Base-by-base conservation (phyloP, 30 jellyfish, hydroid and myxozoan species). In the Turritopsis rubra region DNA sequence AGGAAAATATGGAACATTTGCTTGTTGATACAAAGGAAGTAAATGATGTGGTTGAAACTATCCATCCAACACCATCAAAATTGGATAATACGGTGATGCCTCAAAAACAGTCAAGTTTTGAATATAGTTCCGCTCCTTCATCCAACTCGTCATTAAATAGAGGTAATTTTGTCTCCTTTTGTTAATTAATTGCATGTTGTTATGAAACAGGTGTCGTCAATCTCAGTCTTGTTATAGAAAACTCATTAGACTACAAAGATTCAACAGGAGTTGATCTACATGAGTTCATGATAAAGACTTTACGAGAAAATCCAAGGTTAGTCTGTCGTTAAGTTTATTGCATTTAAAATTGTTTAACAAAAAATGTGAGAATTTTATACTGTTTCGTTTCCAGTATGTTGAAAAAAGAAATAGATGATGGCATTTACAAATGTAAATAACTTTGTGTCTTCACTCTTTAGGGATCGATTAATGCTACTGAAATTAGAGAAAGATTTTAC, bases 271-370 rank as follows among this genome's bases (percentile, higher is more conserved):
- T 88, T 17, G 99, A 93, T 85, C 72, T 93, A 29, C 96, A 93
- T 29, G 99, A 88, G 28, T 93, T 93, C 71, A 88, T 93, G 75
- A 96, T 93, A 21, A 93, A 88, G 80, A 93, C 99, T 52, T 89
- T 93, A 53, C 81, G 96, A 68, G 99, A 93, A 80, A 93, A 93
- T 66, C 99, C 99, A 60, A 88, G 96, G 99, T 92, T 52, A 27
- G 77, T 68, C 30, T 41, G 13, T 13, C 13, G 5, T 41, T 13
- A 41, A 3, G n/a, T n/a, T n/a, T n/a, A n/a, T n/a, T n/a, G n/a
- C n/a, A n/a, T n/a, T n/a, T n/a, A n/a, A n/a, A n/a, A n/a, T n/a
- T n/a, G n/a, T n/a, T n/a, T n/a, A n/a, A n/a, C n/a, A n/a, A n/a
- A n/a, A n/a, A n/a, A n/a, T n/a, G n/a, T n/a, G n/a, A n/a, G n/a